Conservation (phyloP, 2,888 invertebrate species). For the Sepiola atlantica region DNA sequence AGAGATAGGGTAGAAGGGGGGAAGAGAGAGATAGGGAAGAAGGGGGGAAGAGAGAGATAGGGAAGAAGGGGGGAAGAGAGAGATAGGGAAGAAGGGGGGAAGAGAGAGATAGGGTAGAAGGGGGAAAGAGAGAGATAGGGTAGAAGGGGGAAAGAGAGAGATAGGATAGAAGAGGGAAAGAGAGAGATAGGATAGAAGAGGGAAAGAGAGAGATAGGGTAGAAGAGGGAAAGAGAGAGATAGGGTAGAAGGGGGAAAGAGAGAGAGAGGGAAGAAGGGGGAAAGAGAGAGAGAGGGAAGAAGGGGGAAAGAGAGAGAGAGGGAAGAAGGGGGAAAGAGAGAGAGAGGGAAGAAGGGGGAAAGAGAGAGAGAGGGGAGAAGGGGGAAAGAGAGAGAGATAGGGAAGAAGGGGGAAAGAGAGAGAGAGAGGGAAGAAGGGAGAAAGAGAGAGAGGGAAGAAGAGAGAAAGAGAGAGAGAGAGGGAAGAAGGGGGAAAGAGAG, state of each 20-base stretch:
- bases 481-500: neutral
- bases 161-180: no score
- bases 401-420: neutral
- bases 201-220: no score
- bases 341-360: neutral
- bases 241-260: neutral
- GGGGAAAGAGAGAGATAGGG: neutral
- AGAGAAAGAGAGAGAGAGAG: neutral
- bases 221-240: neutral
- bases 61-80: no score
- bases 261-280: neutral
- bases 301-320: neutral
- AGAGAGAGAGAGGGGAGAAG: no score
- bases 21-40: neutral
- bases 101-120: neutral
- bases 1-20: no score
- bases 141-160: no score
- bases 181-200: no score
- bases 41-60: neutral
- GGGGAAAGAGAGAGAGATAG: neutral
- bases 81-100: no score
- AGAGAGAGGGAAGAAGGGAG: no score
- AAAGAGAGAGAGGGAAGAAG: no score
- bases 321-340: neutral
- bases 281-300: neutral